These are phyloP conservation scores for Theristicus caerulescens DNA, from an alignment of 2,113 vertebrate species.

Conservation along the genomic window DNA sequence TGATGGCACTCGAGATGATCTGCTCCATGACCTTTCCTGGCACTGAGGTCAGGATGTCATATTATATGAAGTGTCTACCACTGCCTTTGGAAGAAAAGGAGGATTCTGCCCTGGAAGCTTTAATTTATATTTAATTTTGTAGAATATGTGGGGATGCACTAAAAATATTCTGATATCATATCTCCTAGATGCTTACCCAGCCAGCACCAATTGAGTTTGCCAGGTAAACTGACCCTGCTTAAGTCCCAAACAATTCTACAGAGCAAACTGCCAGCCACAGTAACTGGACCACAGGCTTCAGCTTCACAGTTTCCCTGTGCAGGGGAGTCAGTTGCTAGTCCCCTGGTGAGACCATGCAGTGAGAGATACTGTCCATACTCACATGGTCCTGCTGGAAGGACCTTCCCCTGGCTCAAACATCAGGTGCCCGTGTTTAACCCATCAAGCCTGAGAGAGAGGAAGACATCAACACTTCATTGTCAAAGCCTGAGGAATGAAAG, in stretches of 20 bases:
- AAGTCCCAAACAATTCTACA: not conserved
- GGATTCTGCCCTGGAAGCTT: not conserved
- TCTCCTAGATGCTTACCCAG: not conserved
- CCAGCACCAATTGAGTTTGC: not conserved
- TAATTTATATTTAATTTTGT: not conserved
- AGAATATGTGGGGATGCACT: not conserved
- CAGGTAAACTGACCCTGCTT: not conserved
- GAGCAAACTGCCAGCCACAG: not conserved
- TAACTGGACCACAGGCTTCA: not conserved
- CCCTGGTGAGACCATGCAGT: rapidly evolving
- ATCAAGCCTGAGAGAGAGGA: not conserved
- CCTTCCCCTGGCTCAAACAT: not conserved
- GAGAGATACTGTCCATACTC: not conserved
- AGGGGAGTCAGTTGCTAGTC: not conserved
- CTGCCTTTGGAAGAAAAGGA: not conserved
- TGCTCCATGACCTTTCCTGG: too few species aligned
- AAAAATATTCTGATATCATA: not conserved
- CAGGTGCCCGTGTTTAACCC: not conserved
- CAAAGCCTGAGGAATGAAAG: not conserved
- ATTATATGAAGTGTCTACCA: not conserved
- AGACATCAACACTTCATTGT: not conserved
- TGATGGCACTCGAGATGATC: too few species aligned
- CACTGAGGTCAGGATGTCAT: too few species aligned
- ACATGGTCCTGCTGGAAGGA: rapidly evolving
- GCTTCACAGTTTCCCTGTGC: not conserved